Base-by-base conservation (phyloP, 23 tunicate species). In the Clavelina lepadiformis region DNA sequence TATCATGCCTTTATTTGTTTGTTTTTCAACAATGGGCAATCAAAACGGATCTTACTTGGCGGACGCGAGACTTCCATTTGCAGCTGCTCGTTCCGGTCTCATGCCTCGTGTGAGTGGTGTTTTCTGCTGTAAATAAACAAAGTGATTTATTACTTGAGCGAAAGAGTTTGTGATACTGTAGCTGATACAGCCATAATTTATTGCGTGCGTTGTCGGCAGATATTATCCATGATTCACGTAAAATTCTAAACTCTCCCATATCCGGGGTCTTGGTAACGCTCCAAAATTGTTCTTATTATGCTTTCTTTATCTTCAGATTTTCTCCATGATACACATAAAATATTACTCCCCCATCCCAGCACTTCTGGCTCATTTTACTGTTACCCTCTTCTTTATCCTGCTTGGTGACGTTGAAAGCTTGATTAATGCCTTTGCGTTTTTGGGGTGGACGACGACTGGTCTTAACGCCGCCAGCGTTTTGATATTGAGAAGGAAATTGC, bases 1-100 rank as follows among this genome's bases (percentile, higher is more conserved):
- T 82, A 35, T 68, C 29, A 61, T 83, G 45, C 91, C 91, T 24
- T 55, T 75, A 0, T 27, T 31, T 0, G 91, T 83, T 15, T 83
- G 81, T 45, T 41, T 74, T 11, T 83, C 91, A 26, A 74, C 63
- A 3, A 27, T 83, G 18, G 82, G 91, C 26, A 33, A 47, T 30
- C 64, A 44, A 22, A 83, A 83, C 53, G 89, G 89, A 18, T 52
- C 78, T 1, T 54, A 38, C 25, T 29, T 82, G 7, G 52, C 59
- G 7, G 46, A 28, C 19, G 80, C 68, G 5, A 34, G 89, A 31
- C n/a, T 35, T 19, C 30, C 46, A 33, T 82, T 82, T 31, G 89
- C 67, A 33, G 80, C 75, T 7, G 70, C 89, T 21, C 61, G 89
- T 15, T 30, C 52, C 27, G 80, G 73, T 15, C 69, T 57, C 41